These are phyloP conservation scores for Embiotoca jacksoni DNA, from an alignment of 2,113 vertebrate genomes.

Conservation along the genomic window DNA sequence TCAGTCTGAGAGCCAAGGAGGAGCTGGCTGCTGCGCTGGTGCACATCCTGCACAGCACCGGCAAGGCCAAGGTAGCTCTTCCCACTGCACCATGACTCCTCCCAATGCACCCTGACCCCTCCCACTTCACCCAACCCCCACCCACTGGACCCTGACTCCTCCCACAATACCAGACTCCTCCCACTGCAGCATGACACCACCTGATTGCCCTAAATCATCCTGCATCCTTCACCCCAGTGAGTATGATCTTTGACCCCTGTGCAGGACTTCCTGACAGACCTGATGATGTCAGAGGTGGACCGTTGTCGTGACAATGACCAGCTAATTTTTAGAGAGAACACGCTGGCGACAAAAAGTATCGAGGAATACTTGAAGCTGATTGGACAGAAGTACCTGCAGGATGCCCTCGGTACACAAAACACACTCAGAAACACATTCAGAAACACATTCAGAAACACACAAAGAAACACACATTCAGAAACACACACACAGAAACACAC, in stretches of 20 bases:
- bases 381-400: constrained; percentile 98
- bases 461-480: too few relatives aligned
- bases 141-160: neutral
- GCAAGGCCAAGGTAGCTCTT: constrained; percentile 90
- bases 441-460: too few relatives aligned
- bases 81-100: neutral
- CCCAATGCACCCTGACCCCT: neutral
- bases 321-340: constrained; percentile 98
- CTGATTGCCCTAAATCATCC: neutral
- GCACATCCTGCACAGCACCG: constrained; percentile 98
- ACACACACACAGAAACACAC: too few relatives aligned
- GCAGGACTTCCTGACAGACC: constrained; percentile 97
- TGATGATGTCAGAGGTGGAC: constrained; percentile 99
- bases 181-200: too few relatives aligned
- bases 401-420: constrained; percentile 90
- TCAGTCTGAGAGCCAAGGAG: constrained; percentile 96
- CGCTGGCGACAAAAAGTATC: constrained; percentile 95
- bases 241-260: constrained; percentile 6
- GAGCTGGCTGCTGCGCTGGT: constrained; percentile 94
- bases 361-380: constrained; percentile 98
- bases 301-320: constrained; percentile 98
- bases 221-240: too few relatives aligned
- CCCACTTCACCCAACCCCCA: neutral
- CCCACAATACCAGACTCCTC: neutral
- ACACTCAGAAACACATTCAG: neutral